Evolutionary conservation across 2,888 invertebrate genomes (phyloP).

Genomic region (Calameuta idolon): DNA sequence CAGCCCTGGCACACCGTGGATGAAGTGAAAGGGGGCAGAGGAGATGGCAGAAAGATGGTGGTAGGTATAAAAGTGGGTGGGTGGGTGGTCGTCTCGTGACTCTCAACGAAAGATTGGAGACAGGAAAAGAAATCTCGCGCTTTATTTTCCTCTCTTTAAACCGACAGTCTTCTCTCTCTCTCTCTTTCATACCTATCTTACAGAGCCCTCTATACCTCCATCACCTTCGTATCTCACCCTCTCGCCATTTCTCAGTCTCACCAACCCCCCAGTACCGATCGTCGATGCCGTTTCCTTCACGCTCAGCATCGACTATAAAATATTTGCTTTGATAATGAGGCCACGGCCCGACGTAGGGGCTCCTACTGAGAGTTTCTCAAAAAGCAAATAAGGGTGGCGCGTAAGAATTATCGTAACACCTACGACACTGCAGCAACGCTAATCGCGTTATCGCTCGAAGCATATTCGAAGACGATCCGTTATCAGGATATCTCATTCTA

Average conservation of each 20-base stretch:
- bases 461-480: neutral
- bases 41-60: slow-evolving; percentile 34
- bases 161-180: slow-evolving; percentile 18
- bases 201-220: slow-evolving; percentile 4
- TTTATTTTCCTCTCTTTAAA: slow-evolving; percentile 44
- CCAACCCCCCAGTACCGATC: neutral
- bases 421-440: slow-evolving; percentile 20
- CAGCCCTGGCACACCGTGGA: slow-evolving; percentile 16
- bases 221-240: slow-evolving; percentile 9
- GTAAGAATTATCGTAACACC: slow-evolving; percentile 56
- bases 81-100: slow-evolving; percentile 14
- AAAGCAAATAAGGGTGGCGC: slow-evolving; percentile 58
- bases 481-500: neutral
- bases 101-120: slow-evolving; percentile 39
- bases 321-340: slow-evolving; percentile 68
- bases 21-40: slow-evolving; percentile 11
- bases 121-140: slow-evolving; percentile 49
- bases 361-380: slow-evolving; percentile 48
- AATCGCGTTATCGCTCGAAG: neutral
- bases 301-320: slow-evolving; percentile 57
- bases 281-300: slow-evolving; percentile 12
- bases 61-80: slow-evolving; percentile 9
- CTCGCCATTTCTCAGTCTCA: neutral
- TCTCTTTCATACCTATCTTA: slow-evolving; percentile 2
- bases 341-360: slow-evolving; percentile 52